These are phyloP conservation scores for Orthosia gracilis DNA, from an alignment of 2,888 invertebrate species.

Conservation along the genomic window DNA sequence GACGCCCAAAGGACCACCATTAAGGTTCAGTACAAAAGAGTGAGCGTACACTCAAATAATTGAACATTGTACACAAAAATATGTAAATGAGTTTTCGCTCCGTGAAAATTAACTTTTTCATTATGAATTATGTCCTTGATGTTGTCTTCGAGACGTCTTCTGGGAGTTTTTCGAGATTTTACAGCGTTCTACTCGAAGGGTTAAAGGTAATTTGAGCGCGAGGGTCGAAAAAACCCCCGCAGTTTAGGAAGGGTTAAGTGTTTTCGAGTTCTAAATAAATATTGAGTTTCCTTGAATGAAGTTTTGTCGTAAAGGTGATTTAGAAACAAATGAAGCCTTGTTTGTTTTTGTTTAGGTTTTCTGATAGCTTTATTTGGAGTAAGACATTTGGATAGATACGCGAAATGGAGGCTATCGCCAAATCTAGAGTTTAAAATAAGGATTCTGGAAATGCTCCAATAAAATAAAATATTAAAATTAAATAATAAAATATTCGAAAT, in stretches of 20 bases:
- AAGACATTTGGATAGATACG: conserved; percentile 15
- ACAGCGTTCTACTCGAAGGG: conserved; percentile 72
- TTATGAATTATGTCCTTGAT: conserved; percentile 90
- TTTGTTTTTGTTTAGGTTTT: conserved; percentile 58
- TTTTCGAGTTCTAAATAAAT: conserved; percentile 67
- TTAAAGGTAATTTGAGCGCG: conserved; percentile 72
- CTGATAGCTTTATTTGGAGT: conserved; percentile 20
- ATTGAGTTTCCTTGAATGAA: conserved; percentile 65
- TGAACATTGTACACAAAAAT: conserved; percentile 87
- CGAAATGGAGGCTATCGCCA: background rate
- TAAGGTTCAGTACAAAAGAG: conserved; percentile 79
- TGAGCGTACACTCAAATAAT: conserved; percentile 86
- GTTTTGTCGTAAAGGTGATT: conserved; percentile 67
- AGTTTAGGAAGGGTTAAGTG: conserved; percentile 78
- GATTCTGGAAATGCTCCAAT: too few species aligned
- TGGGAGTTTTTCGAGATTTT: conserved; percentile 90
- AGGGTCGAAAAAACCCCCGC: conserved; percentile 71
- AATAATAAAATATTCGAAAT: too few species aligned
- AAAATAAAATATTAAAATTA: too few species aligned
- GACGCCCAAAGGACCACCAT: conserved; percentile 84
- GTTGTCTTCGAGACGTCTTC: conserved; percentile 86
- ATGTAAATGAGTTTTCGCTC: conserved; percentile 87
- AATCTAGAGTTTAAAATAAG: too few species aligned
- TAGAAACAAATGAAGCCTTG: conserved; percentile 57
- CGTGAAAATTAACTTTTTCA: conserved; percentile 91